Conservation (phyloP, 2,113 vertebrate species). For the Alethe castanea region DNA sequence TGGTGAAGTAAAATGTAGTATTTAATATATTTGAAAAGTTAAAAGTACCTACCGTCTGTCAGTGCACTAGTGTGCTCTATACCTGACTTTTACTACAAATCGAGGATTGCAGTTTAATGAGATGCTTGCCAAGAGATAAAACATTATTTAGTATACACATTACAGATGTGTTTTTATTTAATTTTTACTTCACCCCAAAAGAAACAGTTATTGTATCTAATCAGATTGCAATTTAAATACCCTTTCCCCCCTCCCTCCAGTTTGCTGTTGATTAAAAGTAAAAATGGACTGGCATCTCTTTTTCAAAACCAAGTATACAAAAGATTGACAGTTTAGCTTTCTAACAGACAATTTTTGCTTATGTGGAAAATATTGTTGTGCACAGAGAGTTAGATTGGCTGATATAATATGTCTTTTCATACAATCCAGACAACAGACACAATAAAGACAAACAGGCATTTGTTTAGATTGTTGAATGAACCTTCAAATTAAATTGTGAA, state of each 20-base stretch:
- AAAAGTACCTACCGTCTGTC: neutral
- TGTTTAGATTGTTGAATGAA: neutral
- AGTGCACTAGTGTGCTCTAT: neutral
- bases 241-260: accelerated
- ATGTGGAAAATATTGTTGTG: neutral
- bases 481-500: neutral
- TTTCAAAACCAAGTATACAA: neutral
- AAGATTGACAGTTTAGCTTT: neutral
- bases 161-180: neutral
- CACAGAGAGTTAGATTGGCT: neutral
- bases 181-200: neutral
- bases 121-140: neutral
- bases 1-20: neutral
- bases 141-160: neutral
- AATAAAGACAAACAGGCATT: neutral
- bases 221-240: neutral
- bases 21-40: neutral
- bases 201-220: neutral
- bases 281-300: neutral
- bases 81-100: neutral
- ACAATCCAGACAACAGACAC: neutral
- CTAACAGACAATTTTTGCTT: neutral
- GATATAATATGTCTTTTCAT: neutral
- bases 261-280: neutral
- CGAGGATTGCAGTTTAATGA: neutral